Percentiles rank a stretch among this genome's conserved stretches.
Conservation (phyloP, 2,888 invertebrate species). For the Stenoptilia bipunctidactyla region DNA sequence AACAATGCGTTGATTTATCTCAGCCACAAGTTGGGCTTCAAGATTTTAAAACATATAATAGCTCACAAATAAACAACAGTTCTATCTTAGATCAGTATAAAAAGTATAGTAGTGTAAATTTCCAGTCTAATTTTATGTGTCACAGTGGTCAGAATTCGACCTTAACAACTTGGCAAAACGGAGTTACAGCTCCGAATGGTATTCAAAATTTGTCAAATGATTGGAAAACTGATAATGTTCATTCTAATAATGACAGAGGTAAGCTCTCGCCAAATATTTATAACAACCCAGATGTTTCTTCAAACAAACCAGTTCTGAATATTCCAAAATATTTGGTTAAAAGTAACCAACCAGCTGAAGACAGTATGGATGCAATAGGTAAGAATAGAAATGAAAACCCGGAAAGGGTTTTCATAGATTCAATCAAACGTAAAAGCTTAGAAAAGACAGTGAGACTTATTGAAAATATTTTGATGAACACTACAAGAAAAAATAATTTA, state of each 20-base stretch:
- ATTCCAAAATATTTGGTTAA: background rate
- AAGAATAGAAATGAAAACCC: conserved; percentile 22
- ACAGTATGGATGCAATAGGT: conserved; percentile 16
- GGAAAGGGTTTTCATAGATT: conserved; percentile 21
- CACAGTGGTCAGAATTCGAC: too few species aligned
- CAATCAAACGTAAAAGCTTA: conserved; percentile 36
- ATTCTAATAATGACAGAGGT: too few species aligned
- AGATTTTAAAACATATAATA: background rate
- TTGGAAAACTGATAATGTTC: too few species aligned
- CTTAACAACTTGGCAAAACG: too few species aligned
- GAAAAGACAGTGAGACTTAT: conserved; percentile 49
- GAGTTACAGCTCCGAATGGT: too few species aligned
- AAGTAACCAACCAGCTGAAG: background rate
- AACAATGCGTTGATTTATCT: background rate
- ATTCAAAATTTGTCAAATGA: too few species aligned
- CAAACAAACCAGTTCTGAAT: background rate
- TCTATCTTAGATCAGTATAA: too few species aligned
- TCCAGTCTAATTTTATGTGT: too few species aligned
- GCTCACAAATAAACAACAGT: background rate
- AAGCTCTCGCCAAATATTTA: too few species aligned
- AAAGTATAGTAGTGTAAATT: too few species aligned
- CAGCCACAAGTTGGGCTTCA: background rate
- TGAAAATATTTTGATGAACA: conserved; percentile 40
- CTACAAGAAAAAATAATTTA: conserved; percentile 19
- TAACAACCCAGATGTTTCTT: too few species aligned